A percentile compares a stretch with the other conserved stretches of the same genome.
Conservation (phyloP, 2,113 vertebrate genomes). For the Syngnathus typhle region DNA sequence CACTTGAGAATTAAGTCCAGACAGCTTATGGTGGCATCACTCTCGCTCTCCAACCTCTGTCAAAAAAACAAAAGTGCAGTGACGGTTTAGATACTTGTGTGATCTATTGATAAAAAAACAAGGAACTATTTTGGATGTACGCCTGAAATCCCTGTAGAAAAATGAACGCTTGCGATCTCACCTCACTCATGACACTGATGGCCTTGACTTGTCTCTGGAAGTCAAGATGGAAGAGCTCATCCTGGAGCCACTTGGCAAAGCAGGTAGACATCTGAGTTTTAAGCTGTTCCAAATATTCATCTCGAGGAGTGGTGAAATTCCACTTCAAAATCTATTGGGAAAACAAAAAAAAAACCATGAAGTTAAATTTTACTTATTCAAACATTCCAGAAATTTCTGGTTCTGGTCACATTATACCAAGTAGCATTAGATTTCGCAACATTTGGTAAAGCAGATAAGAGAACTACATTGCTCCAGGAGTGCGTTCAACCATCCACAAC, state of each 20-base stretch:
- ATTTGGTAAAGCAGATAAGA: not conserved
- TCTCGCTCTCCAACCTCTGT: slow-evolving; percentile 89
- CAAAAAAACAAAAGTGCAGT: not conserved
- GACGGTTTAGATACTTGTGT: not conserved
- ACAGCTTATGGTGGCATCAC: slow-evolving; percentile 86
- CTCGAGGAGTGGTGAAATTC: slow-evolving; percentile 94
- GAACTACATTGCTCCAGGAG: not conserved
- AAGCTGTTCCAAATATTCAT: slow-evolving; percentile 94
- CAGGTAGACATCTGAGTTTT: slow-evolving; percentile 93
- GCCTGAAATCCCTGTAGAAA: not conserved
- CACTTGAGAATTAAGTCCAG: slow-evolving; percentile 95
- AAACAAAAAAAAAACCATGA: not conserved
- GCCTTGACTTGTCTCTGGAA: slow-evolving; percentile 97
- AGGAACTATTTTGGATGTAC: not conserved
- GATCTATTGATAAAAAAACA: not conserved
- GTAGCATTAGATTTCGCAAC: not conserved
- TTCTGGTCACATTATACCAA: not conserved
- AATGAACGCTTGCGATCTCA: slow-evolving; percentile 35
- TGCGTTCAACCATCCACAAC: not conserved
- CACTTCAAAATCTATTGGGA: slow-evolving; percentile 86
- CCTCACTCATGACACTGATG: slow-evolving; percentile 90
- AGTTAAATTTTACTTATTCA: not conserved
- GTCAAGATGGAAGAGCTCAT: slow-evolving; percentile 94
- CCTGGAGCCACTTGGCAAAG: slow-evolving; percentile 90
- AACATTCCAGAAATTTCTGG: too few relatives aligned